These are phyloP conservation scores for Linnaemya tessellans DNA, from an alignment of 2,888 invertebrate species.

Conservation along the genomic window DNA sequence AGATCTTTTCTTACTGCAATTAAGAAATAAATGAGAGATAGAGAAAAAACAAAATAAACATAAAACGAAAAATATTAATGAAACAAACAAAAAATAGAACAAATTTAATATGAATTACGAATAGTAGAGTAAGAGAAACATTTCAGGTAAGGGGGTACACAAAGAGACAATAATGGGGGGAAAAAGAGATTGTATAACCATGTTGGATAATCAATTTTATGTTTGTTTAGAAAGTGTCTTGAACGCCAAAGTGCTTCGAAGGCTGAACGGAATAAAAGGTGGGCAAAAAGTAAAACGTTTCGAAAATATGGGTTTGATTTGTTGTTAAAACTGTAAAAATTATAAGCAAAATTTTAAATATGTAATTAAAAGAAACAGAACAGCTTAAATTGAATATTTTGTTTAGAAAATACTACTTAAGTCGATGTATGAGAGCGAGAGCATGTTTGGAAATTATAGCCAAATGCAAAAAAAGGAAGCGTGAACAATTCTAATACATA, in stretches of 20 bases:
- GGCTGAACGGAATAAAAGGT: slow-evolving; percentile 12
- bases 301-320: slow-evolving; percentile 14
- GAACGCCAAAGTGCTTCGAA: slow-evolving; percentile 48
- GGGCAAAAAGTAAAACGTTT: slow-evolving; percentile 8
- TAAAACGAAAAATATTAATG: slow-evolving; percentile 66
- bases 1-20: slow-evolving; percentile 96
- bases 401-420: not conserved
- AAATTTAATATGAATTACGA: slow-evolving; percentile 50
- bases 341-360: slow-evolving; percentile 41
- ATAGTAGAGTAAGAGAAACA: slow-evolving; percentile 45
- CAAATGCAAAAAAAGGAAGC: too few species aligned
- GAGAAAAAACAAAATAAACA: slow-evolving; percentile 74
- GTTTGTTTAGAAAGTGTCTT: slow-evolving; percentile 44
- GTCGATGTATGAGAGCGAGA: too few species aligned
- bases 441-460: too few species aligned
- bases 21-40: slow-evolving; percentile 74
- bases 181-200: slow-evolving; percentile 30
- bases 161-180: slow-evolving; percentile 50
- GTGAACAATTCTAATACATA: too few species aligned
- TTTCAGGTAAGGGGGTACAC: slow-evolving; percentile 48
- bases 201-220: slow-evolving; percentile 18
- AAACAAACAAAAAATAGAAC: slow-evolving; percentile 41
- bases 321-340: not conserved
- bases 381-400: not conserved
- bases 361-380: not conserved